phyloP scores from a whole-genome alignment of 2,888 invertebrate species.

The Drosophila lacicola region DNA sequence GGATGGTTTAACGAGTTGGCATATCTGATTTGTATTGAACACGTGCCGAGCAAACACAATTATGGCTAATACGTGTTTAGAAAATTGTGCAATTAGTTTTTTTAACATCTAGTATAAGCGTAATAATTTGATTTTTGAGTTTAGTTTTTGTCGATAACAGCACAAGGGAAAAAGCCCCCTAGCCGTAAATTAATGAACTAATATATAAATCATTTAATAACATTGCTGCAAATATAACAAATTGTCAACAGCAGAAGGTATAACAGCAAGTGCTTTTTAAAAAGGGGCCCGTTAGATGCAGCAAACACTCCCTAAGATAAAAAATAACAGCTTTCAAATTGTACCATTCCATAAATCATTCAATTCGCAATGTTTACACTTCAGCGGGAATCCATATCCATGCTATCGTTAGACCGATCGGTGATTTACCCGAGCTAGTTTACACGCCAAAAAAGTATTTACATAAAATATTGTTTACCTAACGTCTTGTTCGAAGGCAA shows the following conservation, averaged over 20 bases:
- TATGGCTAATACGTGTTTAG: conserved; percentile 25
- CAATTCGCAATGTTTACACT: conserved; percentile 23
- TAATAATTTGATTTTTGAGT: conserved; percentile 41
- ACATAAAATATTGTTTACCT: conserved; percentile 27
- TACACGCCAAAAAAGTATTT: conserved; percentile 24
- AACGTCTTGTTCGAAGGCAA: conserved; percentile 1
- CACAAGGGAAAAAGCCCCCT: conserved; percentile 42
- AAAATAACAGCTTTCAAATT: conserved; percentile 4
- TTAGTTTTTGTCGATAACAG: conserved; percentile 37
- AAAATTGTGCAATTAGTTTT: conserved; percentile 42
- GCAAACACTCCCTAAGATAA: background rate
- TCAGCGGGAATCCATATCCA: conserved; percentile 1
- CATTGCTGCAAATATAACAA: conserved; percentile 53
- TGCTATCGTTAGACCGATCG: conserved; percentile 14
- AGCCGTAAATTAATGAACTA: conserved; percentile 31
- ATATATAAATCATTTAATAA: conserved; percentile 62
- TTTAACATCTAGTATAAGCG: conserved; percentile 19
- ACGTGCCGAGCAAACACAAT: conserved; percentile 17
- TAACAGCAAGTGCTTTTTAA: background rate
- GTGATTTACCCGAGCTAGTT: conserved; percentile 41
- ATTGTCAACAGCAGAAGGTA: conserved; percentile 39
- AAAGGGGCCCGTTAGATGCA: background rate
- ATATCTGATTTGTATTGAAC: conserved; percentile 31
- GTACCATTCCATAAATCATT: background rate
- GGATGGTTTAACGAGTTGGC: conserved; percentile 12